These are phyloP conservation scores for Schlechtendalia chinensis DNA, from an alignment of 1,140 invertebrate genomes.

Conservation along the genomic window DNA sequence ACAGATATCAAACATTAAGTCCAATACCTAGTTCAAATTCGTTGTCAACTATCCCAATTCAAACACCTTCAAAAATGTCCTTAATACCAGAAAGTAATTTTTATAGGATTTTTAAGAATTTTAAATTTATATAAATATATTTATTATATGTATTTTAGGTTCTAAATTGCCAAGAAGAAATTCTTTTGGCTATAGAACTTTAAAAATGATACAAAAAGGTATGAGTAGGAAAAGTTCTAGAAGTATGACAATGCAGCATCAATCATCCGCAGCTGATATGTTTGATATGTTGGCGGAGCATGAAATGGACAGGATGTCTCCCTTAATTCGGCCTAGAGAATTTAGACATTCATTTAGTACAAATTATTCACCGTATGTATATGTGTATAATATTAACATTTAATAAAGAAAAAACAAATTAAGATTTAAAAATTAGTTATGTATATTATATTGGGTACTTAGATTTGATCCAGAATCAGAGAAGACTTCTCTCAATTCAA, in stretches of 20 bases:
- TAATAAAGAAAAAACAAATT: too few relatives aligned
- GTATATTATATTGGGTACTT: neutral
- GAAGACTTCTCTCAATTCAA: neutral
- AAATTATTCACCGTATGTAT: conserved; percentile 38
- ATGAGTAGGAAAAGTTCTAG: conserved; percentile 56
- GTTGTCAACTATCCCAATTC: conserved; percentile 53
- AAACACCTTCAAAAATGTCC: conserved; percentile 57
- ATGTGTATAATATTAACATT: neutral
- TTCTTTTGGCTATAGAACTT: conserved; percentile 72
- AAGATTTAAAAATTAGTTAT: too few relatives aligned
- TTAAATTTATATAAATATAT: neutral
- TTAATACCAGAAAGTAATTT: conserved; percentile 54
- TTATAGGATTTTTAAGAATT: neutral
- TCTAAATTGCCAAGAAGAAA: conserved; percentile 51
- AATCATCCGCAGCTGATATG: conserved; percentile 51
- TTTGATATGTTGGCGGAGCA: conserved; percentile 52
- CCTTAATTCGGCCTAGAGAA: conserved; percentile 52
- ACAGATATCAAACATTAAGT: conserved; percentile 65
- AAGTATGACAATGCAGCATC: conserved; percentile 58
- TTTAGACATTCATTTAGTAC: conserved; percentile 36
- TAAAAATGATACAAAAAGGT: conserved; percentile 60
- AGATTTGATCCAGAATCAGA: conserved; percentile 29
- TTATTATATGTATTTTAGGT: conserved; percentile 21
- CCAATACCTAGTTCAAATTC: conserved; percentile 73
- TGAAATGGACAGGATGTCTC: conserved; percentile 53